Evolutionary conservation across 2,113 vertebrate genomes (phyloP).

Genomic region (Tylochromis polylepis): DNA sequence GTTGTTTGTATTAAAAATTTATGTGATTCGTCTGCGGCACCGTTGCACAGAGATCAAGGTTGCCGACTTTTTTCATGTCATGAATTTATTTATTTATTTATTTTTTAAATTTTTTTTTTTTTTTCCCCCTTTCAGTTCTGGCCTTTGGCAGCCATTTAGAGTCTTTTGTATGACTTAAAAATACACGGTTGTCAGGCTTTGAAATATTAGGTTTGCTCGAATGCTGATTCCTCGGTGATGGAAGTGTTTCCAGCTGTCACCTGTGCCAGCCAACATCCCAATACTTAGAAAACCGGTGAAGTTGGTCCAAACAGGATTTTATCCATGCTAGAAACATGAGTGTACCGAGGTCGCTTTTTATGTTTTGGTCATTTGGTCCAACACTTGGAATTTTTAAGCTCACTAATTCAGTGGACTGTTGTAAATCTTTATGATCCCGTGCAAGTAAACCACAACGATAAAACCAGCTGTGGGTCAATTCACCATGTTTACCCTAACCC

Average conservation of each 20-base stretch:
- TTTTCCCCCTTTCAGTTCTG: background rate
- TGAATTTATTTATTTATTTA: background rate
- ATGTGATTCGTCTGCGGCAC: background rate
- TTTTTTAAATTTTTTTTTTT: background rate
- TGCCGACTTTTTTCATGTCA: background rate
- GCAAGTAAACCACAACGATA: background rate
- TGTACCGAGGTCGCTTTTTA: background rate
- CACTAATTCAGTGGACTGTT: background rate
- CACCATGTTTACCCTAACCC: background rate
- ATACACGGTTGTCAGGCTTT: slow-evolving; percentile 2
- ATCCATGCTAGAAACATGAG: background rate
- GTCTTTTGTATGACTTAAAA: slow-evolving; percentile 2
- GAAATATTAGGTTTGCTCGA: background rate
- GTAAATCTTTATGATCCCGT: background rate
- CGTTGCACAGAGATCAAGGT: background rate
- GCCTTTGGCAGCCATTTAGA: background rate
- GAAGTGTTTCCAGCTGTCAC: slow-evolving; percentile 29
- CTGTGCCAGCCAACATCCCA: background rate
- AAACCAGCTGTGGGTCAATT: background rate
- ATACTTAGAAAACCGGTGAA: background rate
- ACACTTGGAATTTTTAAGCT: background rate
- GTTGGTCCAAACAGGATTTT: background rate
- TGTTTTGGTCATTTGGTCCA: background rate
- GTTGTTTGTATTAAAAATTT: slow-evolving; percentile 12
- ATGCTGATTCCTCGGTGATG: slow-evolving; percentile 5